phyloP scores from a whole-genome alignment of 2,888 invertebrate species.

The Thysanoteuthis rhombus region DNA sequence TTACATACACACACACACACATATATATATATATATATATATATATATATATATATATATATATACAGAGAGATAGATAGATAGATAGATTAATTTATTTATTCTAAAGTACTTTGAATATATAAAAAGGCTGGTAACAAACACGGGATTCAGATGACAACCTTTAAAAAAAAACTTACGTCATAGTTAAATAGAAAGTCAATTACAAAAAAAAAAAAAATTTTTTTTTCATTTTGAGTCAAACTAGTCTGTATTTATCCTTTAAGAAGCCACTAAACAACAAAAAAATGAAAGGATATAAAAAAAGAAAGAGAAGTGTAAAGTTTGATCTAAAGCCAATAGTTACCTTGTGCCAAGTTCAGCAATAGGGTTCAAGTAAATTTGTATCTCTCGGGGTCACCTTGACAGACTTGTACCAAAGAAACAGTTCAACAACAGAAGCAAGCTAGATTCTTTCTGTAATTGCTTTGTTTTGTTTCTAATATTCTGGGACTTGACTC shows the following conservation, averaged over 20 bases:
- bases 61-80: too few relatives aligned
- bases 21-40: too few relatives aligned
- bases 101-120: too few relatives aligned
- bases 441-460: background rate
- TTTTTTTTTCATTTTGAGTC: background rate
- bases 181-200: background rate
- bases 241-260: background rate
- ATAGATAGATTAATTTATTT: too few relatives aligned
- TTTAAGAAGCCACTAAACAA: background rate
- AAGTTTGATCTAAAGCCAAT: background rate
- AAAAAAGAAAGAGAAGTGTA: background rate
- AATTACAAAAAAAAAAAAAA: background rate
- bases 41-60: too few relatives aligned
- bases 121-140: too few relatives aligned
- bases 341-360: background rate
- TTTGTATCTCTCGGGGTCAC: background rate
- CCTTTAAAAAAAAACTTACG: too few relatives aligned
- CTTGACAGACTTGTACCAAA: background rate
- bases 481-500: background rate
- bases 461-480: background rate
- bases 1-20: too few relatives aligned
- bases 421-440: background rate
- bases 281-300: background rate
- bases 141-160: too few relatives aligned
- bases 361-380: background rate